Conservation (phyloP, 2,888 invertebrate genomes). For the Pharmacophagus antenor region DNA sequence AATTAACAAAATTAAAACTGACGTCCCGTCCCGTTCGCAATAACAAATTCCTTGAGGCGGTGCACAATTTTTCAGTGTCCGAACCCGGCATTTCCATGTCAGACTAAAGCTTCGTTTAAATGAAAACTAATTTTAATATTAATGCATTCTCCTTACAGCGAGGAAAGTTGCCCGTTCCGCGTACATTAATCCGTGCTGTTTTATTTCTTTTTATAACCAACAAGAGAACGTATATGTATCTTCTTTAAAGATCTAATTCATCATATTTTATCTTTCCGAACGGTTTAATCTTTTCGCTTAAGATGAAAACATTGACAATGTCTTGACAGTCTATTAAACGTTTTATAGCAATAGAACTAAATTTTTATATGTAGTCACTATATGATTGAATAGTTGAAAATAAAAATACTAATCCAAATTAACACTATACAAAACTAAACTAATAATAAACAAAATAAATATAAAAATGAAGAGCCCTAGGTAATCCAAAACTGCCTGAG, state of each 20-base stretch:
- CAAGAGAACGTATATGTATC: constrained; percentile 14
- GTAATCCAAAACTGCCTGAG: too few species aligned
- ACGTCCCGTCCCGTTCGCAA: constrained; percentile 33
- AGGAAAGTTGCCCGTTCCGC: constrained; percentile 27
- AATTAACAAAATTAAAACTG: constrained; percentile 23
- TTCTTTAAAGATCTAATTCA: constrained; percentile 10
- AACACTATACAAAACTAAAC: too few species aligned
- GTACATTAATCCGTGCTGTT: constrained; percentile 26
- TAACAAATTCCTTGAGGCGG: constrained; percentile 49
- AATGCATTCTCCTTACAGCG: constrained; percentile 45
- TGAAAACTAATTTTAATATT: constrained; percentile 72
- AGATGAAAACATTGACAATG: too few species aligned
- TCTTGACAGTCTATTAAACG: too few species aligned
- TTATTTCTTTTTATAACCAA: constrained; percentile 17
- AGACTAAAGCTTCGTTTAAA: constrained; percentile 54
- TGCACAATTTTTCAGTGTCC: constrained; percentile 63
- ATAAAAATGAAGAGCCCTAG: too few species aligned
- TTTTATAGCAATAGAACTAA: too few species aligned
- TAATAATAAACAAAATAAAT: too few species aligned
- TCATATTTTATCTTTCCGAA: constrained; percentile 9
- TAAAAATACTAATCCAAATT: too few species aligned
- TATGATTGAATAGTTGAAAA: too few species aligned
- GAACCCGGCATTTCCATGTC: constrained; percentile 47
- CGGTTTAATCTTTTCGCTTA: too few species aligned
- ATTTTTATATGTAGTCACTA: too few species aligned